Conservation (phyloP, 2,797 vertebrate species). For the Triplophysa bombifrons region DNA sequence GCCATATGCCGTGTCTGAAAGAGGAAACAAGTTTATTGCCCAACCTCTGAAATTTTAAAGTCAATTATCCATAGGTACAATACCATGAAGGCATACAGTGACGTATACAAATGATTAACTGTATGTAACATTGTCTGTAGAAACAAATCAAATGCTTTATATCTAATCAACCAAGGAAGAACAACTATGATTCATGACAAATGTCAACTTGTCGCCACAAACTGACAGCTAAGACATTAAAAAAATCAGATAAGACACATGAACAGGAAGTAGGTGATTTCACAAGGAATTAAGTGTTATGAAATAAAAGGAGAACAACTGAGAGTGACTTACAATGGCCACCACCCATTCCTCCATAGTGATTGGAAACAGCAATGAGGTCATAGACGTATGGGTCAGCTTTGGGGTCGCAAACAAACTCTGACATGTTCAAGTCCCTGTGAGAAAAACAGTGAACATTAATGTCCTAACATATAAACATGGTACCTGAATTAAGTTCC, state of each 20-base stretch:
- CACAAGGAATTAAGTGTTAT: conserved; percentile 11
- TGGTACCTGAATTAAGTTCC: neutral
- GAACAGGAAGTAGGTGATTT: neutral
- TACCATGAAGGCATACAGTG: conserved; percentile 11
- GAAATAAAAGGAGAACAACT: neutral
- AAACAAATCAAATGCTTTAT: neutral
- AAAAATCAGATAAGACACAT: conserved; percentile 11
- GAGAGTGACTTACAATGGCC: conserved; percentile 90
- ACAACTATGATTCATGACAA: neutral
- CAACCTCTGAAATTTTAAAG: too few species aligned
- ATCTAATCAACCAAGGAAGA: neutral
- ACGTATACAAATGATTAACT: conserved; percentile 24
- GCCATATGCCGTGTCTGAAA: conserved; percentile 89
- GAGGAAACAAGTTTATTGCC: conserved; percentile 45
- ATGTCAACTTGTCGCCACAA: neutral
- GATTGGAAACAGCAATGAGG: conserved; percentile 95
- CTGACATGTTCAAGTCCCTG: conserved; percentile 94
- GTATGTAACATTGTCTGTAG: neutral
- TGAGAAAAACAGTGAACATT: conserved; percentile 40
- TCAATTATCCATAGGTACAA: neutral
- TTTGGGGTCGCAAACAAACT: conserved; percentile 92
- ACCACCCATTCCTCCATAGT: conserved; percentile 97
- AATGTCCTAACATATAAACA: neutral
- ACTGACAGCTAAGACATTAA: neutral
- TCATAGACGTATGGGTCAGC: conserved; percentile 89